Percentiles rank a stretch among this genome's conserved stretches.
Evolutionary conservation across 2,888 invertebrate genomes (phyloP).

Genomic region (Nowickia ferox): DNA sequence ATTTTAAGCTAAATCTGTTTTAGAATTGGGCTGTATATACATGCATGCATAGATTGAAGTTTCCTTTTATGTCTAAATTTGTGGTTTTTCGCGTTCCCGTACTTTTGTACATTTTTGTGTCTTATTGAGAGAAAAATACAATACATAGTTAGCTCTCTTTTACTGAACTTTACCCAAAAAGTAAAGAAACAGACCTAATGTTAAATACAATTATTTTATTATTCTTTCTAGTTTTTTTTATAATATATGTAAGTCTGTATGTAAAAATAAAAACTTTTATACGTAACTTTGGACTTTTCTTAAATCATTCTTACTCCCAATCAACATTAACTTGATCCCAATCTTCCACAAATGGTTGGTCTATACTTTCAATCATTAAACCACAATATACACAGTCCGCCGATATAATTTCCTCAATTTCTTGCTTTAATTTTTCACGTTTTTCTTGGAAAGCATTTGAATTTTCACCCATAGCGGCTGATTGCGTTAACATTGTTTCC

Average conservation of each 20-base stretch:
- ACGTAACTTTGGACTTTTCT: slow-evolving; percentile 38
- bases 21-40: too few relatives aligned
- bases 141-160: too few relatives aligned
- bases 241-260: slow-evolving; percentile 6
- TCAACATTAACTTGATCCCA: slow-evolving; percentile 92
- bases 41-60: background rate
- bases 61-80: too few relatives aligned
- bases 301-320: slow-evolving; percentile 87
- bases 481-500: slow-evolving; percentile 78
- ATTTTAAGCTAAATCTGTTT: too few relatives aligned
- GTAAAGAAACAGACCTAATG: too few relatives aligned
- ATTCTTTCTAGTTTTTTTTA: slow-evolving; percentile 12
- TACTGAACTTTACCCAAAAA: too few relatives aligned
- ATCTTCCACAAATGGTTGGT: slow-evolving; percentile 92
- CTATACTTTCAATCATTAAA: slow-evolving; percentile 95
- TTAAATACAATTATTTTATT: background rate
- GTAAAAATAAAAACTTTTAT: slow-evolving; percentile 47
- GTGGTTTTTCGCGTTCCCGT: background rate
- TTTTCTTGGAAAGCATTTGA: slow-evolving; percentile 74
- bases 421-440: slow-evolving; percentile 88
- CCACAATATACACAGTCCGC: slow-evolving; percentile 97
- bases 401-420: slow-evolving; percentile 95
- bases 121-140: too few relatives aligned
- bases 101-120: too few relatives aligned
- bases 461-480: slow-evolving; percentile 74